phyloP scores from a whole-genome alignment of 1,140 invertebrate genomes.

The Scylla paramamosain region DNA sequence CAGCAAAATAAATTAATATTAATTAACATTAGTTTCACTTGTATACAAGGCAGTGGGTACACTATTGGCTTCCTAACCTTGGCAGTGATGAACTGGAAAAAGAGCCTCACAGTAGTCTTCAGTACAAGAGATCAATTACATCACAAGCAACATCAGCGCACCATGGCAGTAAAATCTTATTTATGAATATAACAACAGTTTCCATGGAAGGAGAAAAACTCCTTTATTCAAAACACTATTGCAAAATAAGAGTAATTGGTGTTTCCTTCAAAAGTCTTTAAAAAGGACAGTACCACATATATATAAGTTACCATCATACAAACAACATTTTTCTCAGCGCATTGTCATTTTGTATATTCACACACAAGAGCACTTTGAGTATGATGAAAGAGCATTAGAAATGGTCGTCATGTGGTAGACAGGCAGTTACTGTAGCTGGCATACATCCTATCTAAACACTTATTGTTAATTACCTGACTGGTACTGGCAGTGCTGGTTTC shows the following conservation, averaged over 20 bases:
- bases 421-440: slow-evolving; percentile 73
- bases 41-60: slow-evolving; percentile 75
- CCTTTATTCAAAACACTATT: not conserved
- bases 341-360: slow-evolving; percentile 31
- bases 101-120: slow-evolving; percentile 69
- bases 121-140: slow-evolving; percentile 65
- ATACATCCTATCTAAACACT: slow-evolving; percentile 66
- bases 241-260: not conserved
- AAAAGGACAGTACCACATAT: not conserved
- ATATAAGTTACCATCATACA: not conserved
- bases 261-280: not conserved
- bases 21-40: slow-evolving; percentile 75
- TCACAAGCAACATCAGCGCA: slow-evolving; percentile 73
- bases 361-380: slow-evolving; percentile 62
- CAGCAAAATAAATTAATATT: slow-evolving; percentile 74
- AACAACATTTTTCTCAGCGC: not conserved
- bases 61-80: slow-evolving; percentile 73
- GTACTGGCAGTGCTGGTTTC: slow-evolving; percentile 74
- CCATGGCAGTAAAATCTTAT: slow-evolving; percentile 61
- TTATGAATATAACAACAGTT: slow-evolving; percentile 59
- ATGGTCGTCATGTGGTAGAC: slow-evolving; percentile 58
- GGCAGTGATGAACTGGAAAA: slow-evolving; percentile 68
- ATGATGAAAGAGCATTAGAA: slow-evolving; percentile 55
- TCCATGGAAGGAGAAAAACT: slow-evolving; percentile 39
- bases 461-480: slow-evolving; percentile 71